phyloP scores from a whole-genome alignment of 1,140 invertebrate species.

The Drosophila obscura region DNA sequence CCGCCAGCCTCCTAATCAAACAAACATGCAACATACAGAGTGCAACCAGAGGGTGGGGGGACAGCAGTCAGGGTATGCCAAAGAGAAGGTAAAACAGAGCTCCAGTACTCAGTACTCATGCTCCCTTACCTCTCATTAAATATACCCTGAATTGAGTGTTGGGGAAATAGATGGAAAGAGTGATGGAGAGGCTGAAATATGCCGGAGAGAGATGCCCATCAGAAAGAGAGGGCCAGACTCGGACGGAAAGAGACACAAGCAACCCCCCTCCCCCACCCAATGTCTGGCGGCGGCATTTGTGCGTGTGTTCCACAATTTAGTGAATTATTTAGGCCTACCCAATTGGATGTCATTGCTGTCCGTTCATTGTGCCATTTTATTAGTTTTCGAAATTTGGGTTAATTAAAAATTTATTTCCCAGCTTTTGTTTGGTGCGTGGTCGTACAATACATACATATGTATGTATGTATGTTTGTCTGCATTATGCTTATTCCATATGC shows the following conservation, averaged over 20 bases:
- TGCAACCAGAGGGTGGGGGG: background rate
- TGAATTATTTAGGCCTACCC: conserved; percentile 65
- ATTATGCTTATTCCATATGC: conserved; percentile 45
- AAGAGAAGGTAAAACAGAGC: too few relatives aligned
- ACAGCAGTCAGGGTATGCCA: too few relatives aligned
- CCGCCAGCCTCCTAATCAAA: conserved; percentile 42
- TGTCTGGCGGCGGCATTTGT: conserved; percentile 4
- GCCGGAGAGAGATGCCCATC: too few relatives aligned
- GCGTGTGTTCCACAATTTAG: conserved; percentile 18
- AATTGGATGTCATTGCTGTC: conserved; percentile 37
- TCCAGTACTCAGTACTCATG: too few relatives aligned
- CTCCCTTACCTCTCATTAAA: too few relatives aligned
- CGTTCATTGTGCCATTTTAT: conserved; percentile 61
- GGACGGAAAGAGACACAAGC: conserved; percentile 1
- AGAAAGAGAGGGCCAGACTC: background rate
- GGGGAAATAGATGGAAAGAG: too few relatives aligned
- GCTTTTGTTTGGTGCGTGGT: conserved; percentile 26
- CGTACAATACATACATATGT: conserved; percentile 9
- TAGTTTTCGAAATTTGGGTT: conserved; percentile 77
- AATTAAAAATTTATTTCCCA: conserved; percentile 79
- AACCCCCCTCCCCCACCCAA: conserved; percentile 3
- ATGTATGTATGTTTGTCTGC: conserved; percentile 1
- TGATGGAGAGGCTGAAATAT: too few relatives aligned
- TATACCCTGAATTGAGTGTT: too few relatives aligned
- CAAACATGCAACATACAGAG: conserved; percentile 31